phyloP scores from a whole-genome alignment of 2,888 invertebrate species.

The Urechis unicinctus region DNA sequence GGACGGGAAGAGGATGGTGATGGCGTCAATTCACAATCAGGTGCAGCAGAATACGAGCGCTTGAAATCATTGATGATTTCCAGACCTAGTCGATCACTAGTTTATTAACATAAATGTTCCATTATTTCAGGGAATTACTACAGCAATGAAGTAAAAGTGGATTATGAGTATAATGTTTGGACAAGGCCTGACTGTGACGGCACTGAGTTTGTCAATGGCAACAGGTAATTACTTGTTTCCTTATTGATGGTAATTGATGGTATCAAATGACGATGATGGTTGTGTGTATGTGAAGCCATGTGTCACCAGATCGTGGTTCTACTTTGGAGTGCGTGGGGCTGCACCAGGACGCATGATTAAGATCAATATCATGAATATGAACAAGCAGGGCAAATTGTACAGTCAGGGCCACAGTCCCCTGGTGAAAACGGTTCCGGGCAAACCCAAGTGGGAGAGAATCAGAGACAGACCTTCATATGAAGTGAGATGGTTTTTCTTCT shows the following conservation, averaged over 20 bases:
- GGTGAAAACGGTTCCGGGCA: slow-evolving; percentile 61
- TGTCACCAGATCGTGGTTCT: slow-evolving; percentile 73
- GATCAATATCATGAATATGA: slow-evolving; percentile 79
- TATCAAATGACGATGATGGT: background rate
- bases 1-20: slow-evolving; percentile 38
- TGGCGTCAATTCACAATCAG: slow-evolving; percentile 2
- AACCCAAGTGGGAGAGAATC: slow-evolving; percentile 76
- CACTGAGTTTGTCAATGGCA: slow-evolving; percentile 80
- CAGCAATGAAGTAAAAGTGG: too few species aligned
- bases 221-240: slow-evolving; percentile 51
- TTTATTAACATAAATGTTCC: too few species aligned
- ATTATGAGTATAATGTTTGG: slow-evolving; percentile 83
- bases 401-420: slow-evolving; percentile 64
- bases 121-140: too few species aligned
- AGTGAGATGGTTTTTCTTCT: slow-evolving; percentile 55
- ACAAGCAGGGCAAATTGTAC: slow-evolving; percentile 81
- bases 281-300: background rate
- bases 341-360: slow-evolving; percentile 57
- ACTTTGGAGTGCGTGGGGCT: slow-evolving; percentile 71
- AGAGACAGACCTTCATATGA: slow-evolving; percentile 71
- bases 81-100: too few species aligned
- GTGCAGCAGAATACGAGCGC: background rate
- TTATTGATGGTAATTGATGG: background rate
- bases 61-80: too few species aligned
- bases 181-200: slow-evolving; percentile 82